Percentiles rank a stretch among this genome's conserved stretches.
phyloP scores from a whole-genome alignment of 2,113 vertebrate species.

The Emydocephalus ijimae region DNA sequence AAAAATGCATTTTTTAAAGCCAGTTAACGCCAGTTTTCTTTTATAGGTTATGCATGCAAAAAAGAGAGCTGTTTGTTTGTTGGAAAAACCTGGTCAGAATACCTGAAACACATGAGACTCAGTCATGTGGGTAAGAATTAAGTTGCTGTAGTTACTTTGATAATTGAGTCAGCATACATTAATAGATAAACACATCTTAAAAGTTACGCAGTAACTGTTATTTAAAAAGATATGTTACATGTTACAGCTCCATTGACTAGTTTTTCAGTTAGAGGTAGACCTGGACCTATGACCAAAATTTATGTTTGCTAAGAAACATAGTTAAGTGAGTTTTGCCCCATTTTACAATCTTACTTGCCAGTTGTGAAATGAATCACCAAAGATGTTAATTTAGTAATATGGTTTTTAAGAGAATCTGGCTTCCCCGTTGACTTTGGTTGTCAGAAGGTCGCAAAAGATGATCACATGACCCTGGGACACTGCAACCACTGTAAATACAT shows the following conservation, averaged over 20 bases:
- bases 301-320: not conserved
- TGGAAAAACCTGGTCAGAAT: slow-evolving; percentile 88
- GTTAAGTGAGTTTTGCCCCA: not conserved
- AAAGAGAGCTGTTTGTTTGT: slow-evolving; percentile 76
- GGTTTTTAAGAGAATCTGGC: not conserved
- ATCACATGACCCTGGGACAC: not conserved
- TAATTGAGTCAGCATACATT: not conserved
- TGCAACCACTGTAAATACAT: not conserved
- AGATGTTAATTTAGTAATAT: not conserved
- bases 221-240: not conserved
- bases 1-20: not conserved
- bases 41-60: slow-evolving; percentile 83
- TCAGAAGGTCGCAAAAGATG: not conserved
- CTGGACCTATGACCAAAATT: not conserved
- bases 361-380: not conserved
- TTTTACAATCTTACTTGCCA: not conserved
- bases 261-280: not conserved
- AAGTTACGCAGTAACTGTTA: not conserved
- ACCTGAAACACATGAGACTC: slow-evolving; percentile 76
- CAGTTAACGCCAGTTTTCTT: not conserved
- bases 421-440: not conserved
- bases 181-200: not conserved
- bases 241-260: not conserved
- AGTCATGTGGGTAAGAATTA: slow-evolving; percentile 75
- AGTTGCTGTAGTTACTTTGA: not conserved